A percentile compares a stretch with the other conserved stretches of the same genome.
phyloP scores from a whole-genome alignment of 2,888 invertebrate genomes.

The Parapristionchus giblindavisi region DNA sequence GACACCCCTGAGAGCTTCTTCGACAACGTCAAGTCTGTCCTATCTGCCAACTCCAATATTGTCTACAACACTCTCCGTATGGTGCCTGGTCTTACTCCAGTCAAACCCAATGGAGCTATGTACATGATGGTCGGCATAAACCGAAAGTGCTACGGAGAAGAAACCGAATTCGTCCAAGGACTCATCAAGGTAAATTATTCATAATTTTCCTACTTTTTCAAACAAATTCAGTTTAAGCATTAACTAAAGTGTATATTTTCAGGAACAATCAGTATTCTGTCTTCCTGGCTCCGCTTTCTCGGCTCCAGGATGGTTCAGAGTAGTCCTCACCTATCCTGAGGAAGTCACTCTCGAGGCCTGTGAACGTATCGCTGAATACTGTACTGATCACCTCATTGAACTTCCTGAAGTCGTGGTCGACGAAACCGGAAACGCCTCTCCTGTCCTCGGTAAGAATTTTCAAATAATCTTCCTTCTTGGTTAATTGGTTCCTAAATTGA shows the following conservation, averaged over 20 bases:
- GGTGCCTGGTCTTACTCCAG: constrained; percentile 84
- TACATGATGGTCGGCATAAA: constrained; percentile 93
- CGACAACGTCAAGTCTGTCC: constrained; percentile 77
- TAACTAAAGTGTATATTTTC: too few relatives aligned
- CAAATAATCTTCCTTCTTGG: too few relatives aligned
- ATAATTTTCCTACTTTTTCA: too few relatives aligned
- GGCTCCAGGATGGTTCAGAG: constrained; percentile 87
- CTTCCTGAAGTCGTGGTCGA: neutral
- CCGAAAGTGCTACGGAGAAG: constrained; percentile 79
- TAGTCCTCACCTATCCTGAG: constrained; percentile 91
- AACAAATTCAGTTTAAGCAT: constrained; percentile 5
- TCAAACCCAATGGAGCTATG: constrained; percentile 96
- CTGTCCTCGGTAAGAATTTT: constrained; percentile 9
- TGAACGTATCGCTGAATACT: constrained; percentile 77
- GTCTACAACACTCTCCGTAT: constrained; percentile 79
- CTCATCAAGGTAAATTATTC: constrained; percentile 75
- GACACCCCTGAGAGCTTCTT: constrained; percentile 87
- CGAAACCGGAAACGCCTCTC: constrained; percentile 2
- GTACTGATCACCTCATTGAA: constrained; percentile 40
- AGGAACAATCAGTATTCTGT: constrained; percentile 94
- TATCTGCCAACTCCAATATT: constrained; percentile 82
- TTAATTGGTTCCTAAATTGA: too few relatives aligned
- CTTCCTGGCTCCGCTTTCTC: constrained; percentile 94
- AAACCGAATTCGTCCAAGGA: constrained; percentile 86
- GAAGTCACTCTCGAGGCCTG: constrained; percentile 87